Evolutionary conservation across 2,888 invertebrate species (phyloP), one percentile per base, ranked within the genome.

Genomic region (Orthosia cruda): DNA sequence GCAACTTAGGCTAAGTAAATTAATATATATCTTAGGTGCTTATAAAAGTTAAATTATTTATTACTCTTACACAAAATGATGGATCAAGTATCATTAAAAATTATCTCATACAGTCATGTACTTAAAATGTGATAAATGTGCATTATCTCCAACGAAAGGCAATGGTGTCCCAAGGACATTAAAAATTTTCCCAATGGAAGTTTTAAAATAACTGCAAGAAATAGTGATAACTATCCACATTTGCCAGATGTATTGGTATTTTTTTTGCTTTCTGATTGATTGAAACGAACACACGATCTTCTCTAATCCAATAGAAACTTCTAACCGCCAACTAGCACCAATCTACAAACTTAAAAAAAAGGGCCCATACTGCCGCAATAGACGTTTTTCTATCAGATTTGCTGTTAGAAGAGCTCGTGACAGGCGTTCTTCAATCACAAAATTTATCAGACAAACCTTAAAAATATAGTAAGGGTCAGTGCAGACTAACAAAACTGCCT

Each of bases 1-100:
- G 52, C 32, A 74, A 70, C 52, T 72, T 69, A 79, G 9, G 63
- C 50, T 71, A 82, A 67, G 49, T 59, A n/a, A 15, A 32, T 61
- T 65, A 81, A 64, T 50, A 26, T 63, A 32, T 12, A 50, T 68
- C 45, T 61, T 81, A 81, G 52, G 55, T 77, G 9, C 40, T 40
- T 40, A 77, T 20, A 71, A 63, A 77, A 66, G 13, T 63, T 45
- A n/a, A 68, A 62, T 40, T 65, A 13, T 74, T 40, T 65, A 13
- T 74, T 74, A 57, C 47, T 55, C 23, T 50, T 57, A 66, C 20
- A 71, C 7, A 57, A 59, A 47, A 13, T 74, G 23, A 50, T 58
- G 15, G 15, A 57, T 74, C 26, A 16, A 54, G 45, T 13, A 67
- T 18, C 40, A 16, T 20, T 32, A 32, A 32, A 32, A 32, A 32